phyloP scores from a whole-genome alignment of 1,140 invertebrate species.

The Drosophila pallidifrons region DNA sequence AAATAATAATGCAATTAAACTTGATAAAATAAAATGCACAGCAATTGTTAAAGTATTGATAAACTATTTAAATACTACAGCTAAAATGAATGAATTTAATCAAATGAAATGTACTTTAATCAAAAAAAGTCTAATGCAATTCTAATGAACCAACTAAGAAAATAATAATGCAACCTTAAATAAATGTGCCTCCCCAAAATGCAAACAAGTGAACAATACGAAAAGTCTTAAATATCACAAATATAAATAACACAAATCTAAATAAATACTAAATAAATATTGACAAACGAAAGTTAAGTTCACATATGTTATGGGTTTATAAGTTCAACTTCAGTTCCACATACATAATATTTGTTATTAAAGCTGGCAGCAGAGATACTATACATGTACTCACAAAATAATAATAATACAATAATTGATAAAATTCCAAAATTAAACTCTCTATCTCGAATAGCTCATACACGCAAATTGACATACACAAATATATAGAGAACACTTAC shows the following conservation, averaged over 20 bases:
- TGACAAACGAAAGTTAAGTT: conserved; percentile 16
- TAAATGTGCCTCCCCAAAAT: conserved; percentile 59
- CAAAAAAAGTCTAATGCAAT: conserved; percentile 39
- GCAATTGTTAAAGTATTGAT: conserved; percentile 23
- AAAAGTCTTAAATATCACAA: conserved; percentile 36
- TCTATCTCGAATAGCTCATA: conserved; percentile 15
- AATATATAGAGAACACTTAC: conserved; percentile 2
- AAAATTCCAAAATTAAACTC: conserved; percentile 14
- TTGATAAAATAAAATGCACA: conserved; percentile 13
- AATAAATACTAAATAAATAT: conserved; percentile 27
- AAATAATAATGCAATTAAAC: conserved; percentile 13
- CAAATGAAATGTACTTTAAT: conserved; percentile 43
- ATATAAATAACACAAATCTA: conserved; percentile 9
- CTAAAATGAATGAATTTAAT: conserved; percentile 45
- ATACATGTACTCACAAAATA: conserved; percentile 6
- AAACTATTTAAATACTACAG: conserved; percentile 29
- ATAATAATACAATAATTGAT: conserved; percentile 6
- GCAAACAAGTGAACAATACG: conserved; percentile 50
- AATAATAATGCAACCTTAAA: conserved; percentile 53
- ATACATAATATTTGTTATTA: conserved; percentile 4
- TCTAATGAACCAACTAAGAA: conserved; percentile 43
- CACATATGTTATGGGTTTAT: conserved; percentile 4
- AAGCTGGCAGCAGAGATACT: conserved; percentile 32
- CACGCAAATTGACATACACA: conserved; percentile 31
- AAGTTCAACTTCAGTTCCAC: conserved; percentile 24